Evolutionary conservation across 1,140 invertebrate genomes (phyloP).

Genomic region (Whitmania pigra): DNA sequence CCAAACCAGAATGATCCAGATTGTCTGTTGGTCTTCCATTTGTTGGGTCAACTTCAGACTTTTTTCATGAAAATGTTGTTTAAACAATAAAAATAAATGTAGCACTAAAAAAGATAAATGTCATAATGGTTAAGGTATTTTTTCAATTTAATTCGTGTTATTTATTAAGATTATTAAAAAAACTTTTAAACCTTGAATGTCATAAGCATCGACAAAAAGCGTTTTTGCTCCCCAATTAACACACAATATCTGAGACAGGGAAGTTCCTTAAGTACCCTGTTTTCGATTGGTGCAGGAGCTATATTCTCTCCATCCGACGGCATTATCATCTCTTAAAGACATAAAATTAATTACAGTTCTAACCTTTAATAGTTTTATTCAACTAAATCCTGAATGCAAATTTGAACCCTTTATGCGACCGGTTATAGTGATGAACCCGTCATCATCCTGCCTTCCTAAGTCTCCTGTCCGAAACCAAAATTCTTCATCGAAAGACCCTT

Average conservation of each 20-base stretch:
- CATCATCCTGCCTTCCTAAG: constrained; percentile 60
- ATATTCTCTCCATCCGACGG: constrained; percentile 87
- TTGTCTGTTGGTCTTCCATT: too few species aligned
- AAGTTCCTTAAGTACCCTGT: constrained; percentile 60
- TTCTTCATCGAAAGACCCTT: constrained; percentile 56
- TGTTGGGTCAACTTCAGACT: constrained; percentile 35
- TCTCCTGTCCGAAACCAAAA: constrained; percentile 72
- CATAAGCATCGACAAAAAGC: constrained; percentile 68
- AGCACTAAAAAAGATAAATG: neutral
- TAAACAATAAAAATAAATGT: too few species aligned
- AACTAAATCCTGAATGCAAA: neutral
- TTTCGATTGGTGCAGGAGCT: constrained; percentile 71
- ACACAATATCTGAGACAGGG: constrained; percentile 64
- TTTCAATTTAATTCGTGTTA: neutral
- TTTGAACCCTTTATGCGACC: constrained; percentile 60
- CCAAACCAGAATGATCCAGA: constrained; percentile 35
- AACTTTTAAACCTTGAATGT: constrained; percentile 58
- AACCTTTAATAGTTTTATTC: too few species aligned
- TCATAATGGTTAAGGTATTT: neutral
- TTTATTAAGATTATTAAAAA: neutral
- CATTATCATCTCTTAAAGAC: constrained; percentile 59
- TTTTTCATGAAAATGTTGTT: too few species aligned
- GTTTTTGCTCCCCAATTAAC: constrained; percentile 70
- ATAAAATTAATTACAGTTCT: too few species aligned
- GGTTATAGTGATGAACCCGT: constrained; percentile 63